phyloP scores from a whole-genome alignment of 2,113 vertebrate species.

The Phycodurus eques region DNA sequence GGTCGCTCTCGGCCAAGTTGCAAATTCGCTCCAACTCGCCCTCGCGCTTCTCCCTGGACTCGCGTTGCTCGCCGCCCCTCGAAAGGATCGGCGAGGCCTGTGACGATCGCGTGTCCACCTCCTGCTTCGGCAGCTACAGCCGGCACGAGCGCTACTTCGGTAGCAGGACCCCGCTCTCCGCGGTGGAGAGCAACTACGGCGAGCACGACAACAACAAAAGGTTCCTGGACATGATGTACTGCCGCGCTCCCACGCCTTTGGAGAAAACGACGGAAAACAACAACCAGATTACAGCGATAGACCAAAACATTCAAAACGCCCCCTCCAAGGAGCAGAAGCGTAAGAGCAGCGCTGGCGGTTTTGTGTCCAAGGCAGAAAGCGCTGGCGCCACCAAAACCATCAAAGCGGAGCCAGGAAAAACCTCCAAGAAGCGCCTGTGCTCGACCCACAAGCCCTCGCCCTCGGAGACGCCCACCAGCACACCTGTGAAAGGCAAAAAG shows the following conservation, averaged over 20 bases:
- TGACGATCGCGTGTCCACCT: constrained; percentile 89
- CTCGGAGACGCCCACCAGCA: constrained; percentile 72
- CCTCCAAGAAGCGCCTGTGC: constrained; percentile 80
- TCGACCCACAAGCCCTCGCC: constrained; percentile 71
- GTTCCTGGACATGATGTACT: constrained; percentile 70
- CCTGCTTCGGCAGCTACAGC: constrained; percentile 85
- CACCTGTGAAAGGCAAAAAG: constrained; percentile 76
- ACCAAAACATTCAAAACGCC: constrained; percentile 84
- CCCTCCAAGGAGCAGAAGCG: constrained; percentile 83
- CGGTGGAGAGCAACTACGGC: constrained; percentile 82
- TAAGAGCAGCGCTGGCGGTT: constrained; percentile 64
- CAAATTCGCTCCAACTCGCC: constrained; percentile 93
- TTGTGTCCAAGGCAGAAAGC: constrained; percentile 72
- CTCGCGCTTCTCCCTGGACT: constrained; percentile 91
- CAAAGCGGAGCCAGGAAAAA: constrained; percentile 80
- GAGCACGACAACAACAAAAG: constrained; percentile 76
- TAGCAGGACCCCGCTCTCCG: constrained; percentile 85
- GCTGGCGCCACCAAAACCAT: constrained; percentile 65
- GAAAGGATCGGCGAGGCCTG: constrained; percentile 89
- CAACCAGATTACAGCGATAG: constrained; percentile 86
- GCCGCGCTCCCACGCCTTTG: constrained; percentile 71
- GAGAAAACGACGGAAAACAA: constrained; percentile 87
- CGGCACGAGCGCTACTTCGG: constrained; percentile 79
- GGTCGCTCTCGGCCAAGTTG: constrained; percentile 91
- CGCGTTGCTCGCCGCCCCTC: constrained; percentile 86